phyloP scores from a whole-genome alignment of 2,888 invertebrate genomes.

The Frankliniella intonsa region DNA sequence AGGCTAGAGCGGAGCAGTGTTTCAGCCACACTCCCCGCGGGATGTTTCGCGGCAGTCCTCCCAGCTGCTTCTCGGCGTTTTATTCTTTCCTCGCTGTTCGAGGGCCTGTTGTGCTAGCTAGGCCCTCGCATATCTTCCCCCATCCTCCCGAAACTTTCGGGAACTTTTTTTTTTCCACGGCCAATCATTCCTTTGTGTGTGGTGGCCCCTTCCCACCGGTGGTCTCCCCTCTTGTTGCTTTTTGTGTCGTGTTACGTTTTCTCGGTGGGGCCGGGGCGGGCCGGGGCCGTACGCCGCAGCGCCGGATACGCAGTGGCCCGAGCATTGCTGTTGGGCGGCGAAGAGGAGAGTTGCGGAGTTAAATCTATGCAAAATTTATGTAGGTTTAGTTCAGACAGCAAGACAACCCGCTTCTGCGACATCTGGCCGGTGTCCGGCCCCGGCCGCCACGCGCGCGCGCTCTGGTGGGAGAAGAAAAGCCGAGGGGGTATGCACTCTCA shows the following conservation, averaged over 20 bases:
- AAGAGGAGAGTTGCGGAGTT: background rate
- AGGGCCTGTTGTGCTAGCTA: too few relatives aligned
- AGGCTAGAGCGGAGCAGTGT: too few relatives aligned
- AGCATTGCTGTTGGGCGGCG: too few relatives aligned
- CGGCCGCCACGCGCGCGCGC: too few relatives aligned
- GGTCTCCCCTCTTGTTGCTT: background rate
- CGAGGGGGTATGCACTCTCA: too few relatives aligned
- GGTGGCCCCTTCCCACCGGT: too few relatives aligned
- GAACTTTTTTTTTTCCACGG: background rate
- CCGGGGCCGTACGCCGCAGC: background rate
- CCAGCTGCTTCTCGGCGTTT: too few relatives aligned
- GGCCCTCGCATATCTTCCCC: background rate
- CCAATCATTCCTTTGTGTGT: background rate
- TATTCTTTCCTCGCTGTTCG: too few relatives aligned
- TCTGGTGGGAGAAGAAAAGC: background rate
- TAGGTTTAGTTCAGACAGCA: background rate
- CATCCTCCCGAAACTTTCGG: background rate
- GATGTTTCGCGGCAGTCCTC: too few relatives aligned
- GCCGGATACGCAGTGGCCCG: too few relatives aligned
- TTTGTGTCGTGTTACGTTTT: background rate
- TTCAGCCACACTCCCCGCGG: too few relatives aligned
- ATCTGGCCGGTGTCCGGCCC: background rate
- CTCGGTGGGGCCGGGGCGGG: background rate
- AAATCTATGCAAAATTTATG: constrained; percentile 17
- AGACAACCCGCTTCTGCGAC: background rate